Base-by-base conservation (phyloP, 2,797 vertebrate species). In the Malacoctenus gilli region DNA sequence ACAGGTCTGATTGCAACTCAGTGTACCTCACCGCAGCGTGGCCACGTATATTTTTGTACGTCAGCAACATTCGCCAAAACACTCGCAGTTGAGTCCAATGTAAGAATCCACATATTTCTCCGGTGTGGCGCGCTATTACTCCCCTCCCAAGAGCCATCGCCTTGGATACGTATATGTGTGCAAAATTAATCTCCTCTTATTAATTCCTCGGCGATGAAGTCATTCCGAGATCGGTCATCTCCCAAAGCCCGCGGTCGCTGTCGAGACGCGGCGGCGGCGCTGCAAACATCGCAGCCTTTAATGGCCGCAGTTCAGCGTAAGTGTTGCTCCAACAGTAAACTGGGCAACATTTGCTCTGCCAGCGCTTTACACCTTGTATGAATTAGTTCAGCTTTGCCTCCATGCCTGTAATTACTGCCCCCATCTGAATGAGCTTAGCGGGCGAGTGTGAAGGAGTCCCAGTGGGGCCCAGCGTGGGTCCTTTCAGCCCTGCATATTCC, bases 401-500 rank as follows among this genome's bases (percentile, higher is more conserved):
- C 22, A 40, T 75, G 80, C 61, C 83, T 87, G 84, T 91, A 90
- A 91, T 91, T 89, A 88, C 84, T 82, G 80, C 79, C 83, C 82
- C 80, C 77, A 85, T 89, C 77, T 89, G 83, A 89, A 88, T 87
- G 84, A 83, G 83, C 82, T 84, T 87, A 89, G 88, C 77, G 50
- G 82, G 84, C 80, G 43, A 66, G 84, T 85, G 79, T 85, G 82
- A 84, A 83, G 83, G 83, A 82, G 77, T 86, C 85, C 86, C 85
- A 72, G 85, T 87, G 87, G 82, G 83, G 75, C 86, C 72, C 89
- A 91, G 89, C 87, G 43, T 87, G 89, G 80, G 86, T 82, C 84
- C 80, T 91, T 91, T 91, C 87, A 90, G 84, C 68, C 70, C 59
- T 82, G 79, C 85, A 83, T 89, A 90, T 87, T 90, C 80, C 86